Percentiles rank a stretch among this genome's conserved stretches.
These are phyloP conservation scores for Alectura lathami DNA, from an alignment of 2,113 vertebrate genomes.

Conservation along the genomic window DNA sequence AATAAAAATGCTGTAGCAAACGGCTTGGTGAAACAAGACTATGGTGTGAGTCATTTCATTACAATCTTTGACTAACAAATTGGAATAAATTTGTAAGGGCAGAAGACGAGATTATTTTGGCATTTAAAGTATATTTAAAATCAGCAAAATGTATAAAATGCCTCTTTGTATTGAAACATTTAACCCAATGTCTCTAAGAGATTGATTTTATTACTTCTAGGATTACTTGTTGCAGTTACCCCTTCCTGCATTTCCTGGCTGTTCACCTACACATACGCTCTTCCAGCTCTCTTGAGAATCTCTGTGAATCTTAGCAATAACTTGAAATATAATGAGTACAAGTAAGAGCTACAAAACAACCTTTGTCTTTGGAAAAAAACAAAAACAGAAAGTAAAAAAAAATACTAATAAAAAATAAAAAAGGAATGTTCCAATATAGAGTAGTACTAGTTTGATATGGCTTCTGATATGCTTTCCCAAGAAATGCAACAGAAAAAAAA, in stretches of 20 bases:
- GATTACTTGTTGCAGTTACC: background rate
- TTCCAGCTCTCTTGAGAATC: background rate
- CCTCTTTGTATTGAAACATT: background rate
- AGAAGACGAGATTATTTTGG: slow-evolving; percentile 25
- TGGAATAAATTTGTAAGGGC: slow-evolving; percentile 17
- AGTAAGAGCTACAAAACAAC: background rate
- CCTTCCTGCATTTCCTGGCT: background rate
- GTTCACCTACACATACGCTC: background rate
- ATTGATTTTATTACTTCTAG: background rate
- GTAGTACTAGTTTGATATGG: background rate
- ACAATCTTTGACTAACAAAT: slow-evolving; percentile 46
- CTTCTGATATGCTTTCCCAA: background rate
- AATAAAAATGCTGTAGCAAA: slow-evolving; percentile 38
- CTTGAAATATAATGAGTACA: background rate
- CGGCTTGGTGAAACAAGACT: slow-evolving; percentile 24
- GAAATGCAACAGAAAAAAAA: background rate
- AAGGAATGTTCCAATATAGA: background rate
- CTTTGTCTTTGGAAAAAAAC: background rate
- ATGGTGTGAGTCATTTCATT: slow-evolving; percentile 39
- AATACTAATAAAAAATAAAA: background rate
- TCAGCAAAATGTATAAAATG: background rate
- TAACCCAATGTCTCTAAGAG: background rate
- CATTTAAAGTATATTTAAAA: slow-evolving; percentile 23
- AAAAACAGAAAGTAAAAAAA: background rate
- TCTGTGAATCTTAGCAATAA: background rate